Conservation (phyloP, 2,113 vertebrate genomes). For the Heliornis fulica region DNA sequence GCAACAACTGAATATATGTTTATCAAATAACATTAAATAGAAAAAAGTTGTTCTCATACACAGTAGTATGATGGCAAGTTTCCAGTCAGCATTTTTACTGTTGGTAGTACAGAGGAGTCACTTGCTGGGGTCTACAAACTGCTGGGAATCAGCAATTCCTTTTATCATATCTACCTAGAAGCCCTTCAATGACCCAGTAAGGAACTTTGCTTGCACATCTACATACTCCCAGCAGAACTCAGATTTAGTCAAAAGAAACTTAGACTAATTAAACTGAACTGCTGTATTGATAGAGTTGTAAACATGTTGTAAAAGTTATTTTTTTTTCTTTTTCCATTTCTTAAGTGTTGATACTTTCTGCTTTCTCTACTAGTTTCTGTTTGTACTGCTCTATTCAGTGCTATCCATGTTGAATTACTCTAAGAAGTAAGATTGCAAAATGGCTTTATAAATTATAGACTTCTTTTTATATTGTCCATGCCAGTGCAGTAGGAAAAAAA, state of each 20-base stretch:
- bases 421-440: neutral
- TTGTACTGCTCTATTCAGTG: neutral
- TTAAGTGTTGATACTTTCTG: neutral
- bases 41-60: neutral
- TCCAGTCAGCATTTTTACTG: neutral
- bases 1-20: constrained; percentile 24
- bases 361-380: neutral
- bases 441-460: neutral
- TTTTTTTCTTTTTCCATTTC: neutral
- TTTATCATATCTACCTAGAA: neutral
- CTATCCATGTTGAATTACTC: neutral
- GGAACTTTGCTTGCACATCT: neutral
- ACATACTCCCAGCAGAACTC: neutral
- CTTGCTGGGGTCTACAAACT: neutral
- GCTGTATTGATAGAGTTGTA: neutral
- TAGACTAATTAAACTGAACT: neutral
- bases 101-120: neutral
- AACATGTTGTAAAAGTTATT: neutral
- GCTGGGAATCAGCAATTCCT: neutral
- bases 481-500: neutral
- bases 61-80: neutral
- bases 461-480: neutral
- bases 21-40: constrained; percentile 18
- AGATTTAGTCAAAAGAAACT: neutral
- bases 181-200: neutral